These are phyloP conservation scores for Trinectes maculatus DNA, from an alignment of 2,113 vertebrate genomes.

Conservation along the genomic window DNA sequence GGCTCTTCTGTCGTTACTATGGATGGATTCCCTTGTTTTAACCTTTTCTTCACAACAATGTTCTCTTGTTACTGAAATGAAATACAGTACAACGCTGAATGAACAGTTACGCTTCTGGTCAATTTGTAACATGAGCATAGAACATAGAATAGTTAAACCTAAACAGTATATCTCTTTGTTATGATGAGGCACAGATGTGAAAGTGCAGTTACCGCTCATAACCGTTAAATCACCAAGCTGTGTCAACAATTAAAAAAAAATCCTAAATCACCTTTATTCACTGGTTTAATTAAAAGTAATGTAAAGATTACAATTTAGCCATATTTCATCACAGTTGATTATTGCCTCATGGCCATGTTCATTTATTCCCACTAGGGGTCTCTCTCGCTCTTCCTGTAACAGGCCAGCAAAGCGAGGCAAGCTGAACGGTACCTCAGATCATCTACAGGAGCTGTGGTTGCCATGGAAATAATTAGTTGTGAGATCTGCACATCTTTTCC, in stretches of 20 bases:
- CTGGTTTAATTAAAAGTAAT: neutral
- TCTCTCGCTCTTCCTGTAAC: conserved; percentile 57
- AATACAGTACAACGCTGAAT: conserved; percentile 26
- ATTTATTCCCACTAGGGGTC: conserved; percentile 76
- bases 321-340: neutral
- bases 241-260: too few relatives aligned
- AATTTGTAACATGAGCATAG: neutral
- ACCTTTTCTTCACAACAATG: neutral
- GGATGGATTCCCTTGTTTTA: neutral
- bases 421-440: conserved; percentile 65
- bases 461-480: conserved; percentile 85
- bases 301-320: neutral
- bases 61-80: conserved; percentile 11
- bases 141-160: too few relatives aligned
- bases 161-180: too few relatives aligned
- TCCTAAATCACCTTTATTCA: neutral
- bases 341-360: neutral
- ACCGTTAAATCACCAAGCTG: too few relatives aligned
- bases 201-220: too few relatives aligned
- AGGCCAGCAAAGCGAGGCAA: conserved; percentile 11
- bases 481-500: conserved; percentile 76
- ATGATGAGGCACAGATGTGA: too few relatives aligned
- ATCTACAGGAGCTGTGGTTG: conserved; percentile 78
- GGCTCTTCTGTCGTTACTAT: neutral
- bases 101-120: conserved; percentile 3